Evolutionary conservation across 2,888 invertebrate genomes (phyloP), one percentile per base, ranked within the genome.

Genomic region (Apeira syringaria): DNA sequence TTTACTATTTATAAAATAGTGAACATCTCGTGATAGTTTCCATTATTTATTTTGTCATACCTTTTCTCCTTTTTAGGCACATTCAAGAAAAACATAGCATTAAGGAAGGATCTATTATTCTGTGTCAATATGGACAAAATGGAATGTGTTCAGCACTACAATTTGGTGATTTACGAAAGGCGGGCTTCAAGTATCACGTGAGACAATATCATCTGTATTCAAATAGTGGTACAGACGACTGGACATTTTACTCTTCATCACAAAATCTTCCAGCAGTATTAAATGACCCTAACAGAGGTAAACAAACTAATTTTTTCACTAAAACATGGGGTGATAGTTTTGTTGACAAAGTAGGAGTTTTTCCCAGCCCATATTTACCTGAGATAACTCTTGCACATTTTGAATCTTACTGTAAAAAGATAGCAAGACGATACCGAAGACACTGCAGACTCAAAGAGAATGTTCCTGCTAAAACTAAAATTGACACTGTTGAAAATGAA

Each of bases 301-400:
- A 98, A 81, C 96, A 96, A 77, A 92, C 92, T 52, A 94, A 98
- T 79, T 97, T 99, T 71, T 98, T 99, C 70, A 98, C 98, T 0
- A 97, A 97, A 79, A 98, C 98, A 49, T 99, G 99, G 99, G 99
- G 99, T 28, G 98, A 98, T 66, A 92, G 93, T 45, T 99, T 99
- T 82, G 93, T 97, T 10, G 98, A 98, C 51, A 94, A 95, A 64
- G 90, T 92, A 13, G 92, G 94, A 29, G 93, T 98, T 61, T 92
- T 94, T 24, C 93, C 94, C 56, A 96, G 96, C 62, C 93, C 94
- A 0, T 94, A 95, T 75, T 85, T 98, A 58, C 97, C 97, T 25
- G 95, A 96, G 64, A 94, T 99, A 45, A 94, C 93, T 8, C 92
- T 94, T 72, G 92, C 93, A 28, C 96, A 98, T 80, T 98, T 99